Percentiles rank a stretch among this genome's conserved stretches.
These are phyloP conservation scores for Falco berigora DNA, from an alignment of 2,797 vertebrate species.

Conservation along the genomic window DNA sequence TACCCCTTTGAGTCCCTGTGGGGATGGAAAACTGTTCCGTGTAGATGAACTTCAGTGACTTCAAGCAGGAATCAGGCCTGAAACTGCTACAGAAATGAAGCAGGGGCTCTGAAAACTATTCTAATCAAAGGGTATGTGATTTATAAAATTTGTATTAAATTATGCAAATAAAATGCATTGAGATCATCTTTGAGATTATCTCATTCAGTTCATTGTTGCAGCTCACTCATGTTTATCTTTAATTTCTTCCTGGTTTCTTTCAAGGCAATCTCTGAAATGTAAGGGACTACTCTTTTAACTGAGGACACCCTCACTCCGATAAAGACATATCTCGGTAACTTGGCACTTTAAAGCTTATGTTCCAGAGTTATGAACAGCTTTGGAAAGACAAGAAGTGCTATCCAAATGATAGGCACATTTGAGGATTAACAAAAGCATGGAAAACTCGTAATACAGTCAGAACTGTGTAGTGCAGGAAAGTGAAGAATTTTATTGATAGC, in stretches of 20 bases:
- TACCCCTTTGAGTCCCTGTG: not conserved
- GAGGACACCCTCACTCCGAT: not conserved
- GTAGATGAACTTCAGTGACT: not conserved
- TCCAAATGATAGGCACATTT: constrained; percentile 39
- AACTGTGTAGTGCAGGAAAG: not conserved
- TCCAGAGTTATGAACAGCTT: not conserved
- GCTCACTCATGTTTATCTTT: not conserved
- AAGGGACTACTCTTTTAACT: not conserved
- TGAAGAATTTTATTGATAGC: not conserved
- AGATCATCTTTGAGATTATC: not conserved
- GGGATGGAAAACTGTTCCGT: not conserved
- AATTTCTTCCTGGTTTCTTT: not conserved
- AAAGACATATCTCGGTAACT: not conserved
- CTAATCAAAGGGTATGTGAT: not conserved
- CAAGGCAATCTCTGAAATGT: not conserved
- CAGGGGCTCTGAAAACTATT: not conserved
- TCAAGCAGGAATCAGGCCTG: not conserved
- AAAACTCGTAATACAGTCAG: not conserved
- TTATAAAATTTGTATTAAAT: not conserved
- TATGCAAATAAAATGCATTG: not conserved
- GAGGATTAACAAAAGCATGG: not conserved
- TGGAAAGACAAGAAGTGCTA: constrained; percentile 3
- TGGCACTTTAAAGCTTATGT: not conserved
- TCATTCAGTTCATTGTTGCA: not conserved
- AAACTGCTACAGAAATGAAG: not conserved